Evolutionary conservation across 2,888 invertebrate genomes (phyloP).

Genomic region (Therioaphis trifolii): DNA sequence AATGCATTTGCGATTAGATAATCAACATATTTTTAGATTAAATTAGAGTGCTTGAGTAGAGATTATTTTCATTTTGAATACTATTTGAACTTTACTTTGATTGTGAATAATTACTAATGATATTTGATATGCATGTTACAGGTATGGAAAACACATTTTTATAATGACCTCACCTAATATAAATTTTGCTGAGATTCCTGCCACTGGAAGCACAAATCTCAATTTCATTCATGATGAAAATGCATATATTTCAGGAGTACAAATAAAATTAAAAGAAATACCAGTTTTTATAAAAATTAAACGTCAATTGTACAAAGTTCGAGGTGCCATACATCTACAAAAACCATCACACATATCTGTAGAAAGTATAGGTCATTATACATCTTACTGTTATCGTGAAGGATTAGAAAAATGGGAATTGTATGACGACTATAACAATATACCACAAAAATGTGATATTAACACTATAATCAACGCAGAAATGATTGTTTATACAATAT

Average conservation of each 20-base stretch:
- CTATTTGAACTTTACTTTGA: no score
- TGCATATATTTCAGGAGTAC: background rate
- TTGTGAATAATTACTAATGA: background rate
- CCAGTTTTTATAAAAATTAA: background rate
- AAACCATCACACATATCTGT: constrained; percentile 10
- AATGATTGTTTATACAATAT: no score
- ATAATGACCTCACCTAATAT: constrained; percentile 2
- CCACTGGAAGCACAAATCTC: background rate
- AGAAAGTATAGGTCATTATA: background rate
- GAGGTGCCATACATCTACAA: background rate
- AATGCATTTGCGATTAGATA: no score
- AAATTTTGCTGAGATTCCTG: background rate
- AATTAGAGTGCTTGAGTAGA: no score
- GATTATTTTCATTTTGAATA: no score
- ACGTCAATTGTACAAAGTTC: background rate
- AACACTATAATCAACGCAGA: no score
- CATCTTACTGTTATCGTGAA: background rate
- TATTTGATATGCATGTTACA: background rate
- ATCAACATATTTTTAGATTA: no score
- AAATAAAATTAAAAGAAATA: constrained; percentile 3
- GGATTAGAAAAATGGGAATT: no score
- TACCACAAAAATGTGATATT: no score
- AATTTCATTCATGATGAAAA: background rate
- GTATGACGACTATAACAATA: no score
- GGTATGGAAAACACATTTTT: constrained; percentile 1